Evolutionary conservation across 2,888 invertebrate species (phyloP).

Genomic region (Tipula vernalis): DNA sequence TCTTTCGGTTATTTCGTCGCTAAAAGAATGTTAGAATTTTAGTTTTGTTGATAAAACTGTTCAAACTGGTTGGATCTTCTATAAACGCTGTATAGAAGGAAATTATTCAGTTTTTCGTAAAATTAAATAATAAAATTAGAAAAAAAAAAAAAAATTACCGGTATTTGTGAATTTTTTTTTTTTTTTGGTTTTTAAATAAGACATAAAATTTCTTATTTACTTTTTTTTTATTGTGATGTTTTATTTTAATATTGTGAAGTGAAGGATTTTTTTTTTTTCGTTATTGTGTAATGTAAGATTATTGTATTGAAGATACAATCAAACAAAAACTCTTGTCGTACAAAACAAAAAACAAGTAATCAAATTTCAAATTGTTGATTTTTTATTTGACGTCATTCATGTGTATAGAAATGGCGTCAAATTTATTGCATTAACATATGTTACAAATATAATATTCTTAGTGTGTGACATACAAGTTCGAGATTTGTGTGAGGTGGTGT

Average conservation of each 20-base stretch:
- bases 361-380: not conserved
- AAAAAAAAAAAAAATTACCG: not conserved
- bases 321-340: not conserved
- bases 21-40: not conserved
- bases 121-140: not conserved
- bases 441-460: not conserved
- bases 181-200: too few species aligned
- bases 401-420: not conserved
- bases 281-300: not conserved
- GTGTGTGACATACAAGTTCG: not conserved
- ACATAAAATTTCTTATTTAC: not conserved
- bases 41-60: not conserved
- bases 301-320: not conserved
- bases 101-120: constrained; percentile 4
- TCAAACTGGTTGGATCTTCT: not conserved
- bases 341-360: not conserved
- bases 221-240: not conserved
- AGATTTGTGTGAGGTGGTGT: not conserved
- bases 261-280: not conserved
- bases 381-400: not conserved
- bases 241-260: not conserved
- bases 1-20: not conserved
- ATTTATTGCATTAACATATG: not conserved
- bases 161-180: not conserved
- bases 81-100: not conserved